Evolutionary conservation across 1,140 invertebrate genomes (phyloP).

Genomic region (Drosophila eugracilis): DNA sequence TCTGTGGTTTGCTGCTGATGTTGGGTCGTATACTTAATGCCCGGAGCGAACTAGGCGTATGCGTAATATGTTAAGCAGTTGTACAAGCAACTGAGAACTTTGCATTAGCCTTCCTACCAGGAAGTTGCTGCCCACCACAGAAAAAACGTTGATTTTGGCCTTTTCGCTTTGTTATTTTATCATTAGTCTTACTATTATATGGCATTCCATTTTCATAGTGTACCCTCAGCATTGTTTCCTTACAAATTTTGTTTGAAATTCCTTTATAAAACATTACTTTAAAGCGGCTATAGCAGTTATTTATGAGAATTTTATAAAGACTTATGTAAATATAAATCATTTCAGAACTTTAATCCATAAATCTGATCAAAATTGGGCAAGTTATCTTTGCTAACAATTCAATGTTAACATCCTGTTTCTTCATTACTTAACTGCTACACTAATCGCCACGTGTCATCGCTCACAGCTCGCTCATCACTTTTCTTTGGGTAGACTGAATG

Average conservation of each 20-base stretch:
- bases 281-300: no score
- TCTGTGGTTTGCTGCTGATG: conserved; percentile 12
- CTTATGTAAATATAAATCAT: no score
- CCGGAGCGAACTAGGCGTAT: conserved; percentile 40
- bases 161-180: conserved; percentile 39
- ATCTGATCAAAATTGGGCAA: background rate
- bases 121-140: conserved; percentile 21
- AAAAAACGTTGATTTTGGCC: conserved; percentile 12
- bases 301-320: no score
- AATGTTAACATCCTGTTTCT: conserved; percentile 6
- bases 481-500: conserved; percentile 1
- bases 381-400: no score
- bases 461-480: conserved; percentile 49
- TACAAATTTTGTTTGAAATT: conserved; percentile 1
- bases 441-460: conserved; percentile 50
- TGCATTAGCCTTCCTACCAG: conserved; percentile 34
- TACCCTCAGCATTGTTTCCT: conserved; percentile 6
- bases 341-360: no score
- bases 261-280: background rate
- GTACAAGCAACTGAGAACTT: conserved; percentile 27
- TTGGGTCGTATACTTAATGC: conserved; percentile 64
- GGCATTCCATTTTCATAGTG: background rate
- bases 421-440: conserved; percentile 22
- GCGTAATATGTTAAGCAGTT: conserved; percentile 56
- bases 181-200: conserved; percentile 23